phyloP scores from a whole-genome alignment of 2,797 vertebrate genomes.

The Cichlasoma orientale region DNA sequence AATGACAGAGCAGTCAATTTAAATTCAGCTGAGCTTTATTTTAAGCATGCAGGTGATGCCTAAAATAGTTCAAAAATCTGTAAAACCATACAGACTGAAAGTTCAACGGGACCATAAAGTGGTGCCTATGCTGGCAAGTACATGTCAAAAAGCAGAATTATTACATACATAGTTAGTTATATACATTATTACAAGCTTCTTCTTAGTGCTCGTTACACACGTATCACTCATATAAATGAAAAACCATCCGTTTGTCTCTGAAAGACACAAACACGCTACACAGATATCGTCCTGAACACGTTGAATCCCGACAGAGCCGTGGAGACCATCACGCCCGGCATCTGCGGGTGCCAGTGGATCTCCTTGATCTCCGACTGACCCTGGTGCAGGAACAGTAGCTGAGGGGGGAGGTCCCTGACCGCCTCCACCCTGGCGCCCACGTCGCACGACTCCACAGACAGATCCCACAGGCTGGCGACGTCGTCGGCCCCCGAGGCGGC shows the following conservation, averaged over 20 bases:
- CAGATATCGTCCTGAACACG: conserved; percentile 91
- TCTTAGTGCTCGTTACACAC: conserved; percentile 8
- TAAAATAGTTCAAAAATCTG: conserved; percentile 51
- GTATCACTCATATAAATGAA: conserved; percentile 10
- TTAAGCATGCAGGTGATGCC: conserved; percentile 32
- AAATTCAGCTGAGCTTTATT: conserved; percentile 41
- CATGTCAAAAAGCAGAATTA: conserved; percentile 20
- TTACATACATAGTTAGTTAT: conserved; percentile 51
- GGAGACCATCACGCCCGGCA: conserved; percentile 87
- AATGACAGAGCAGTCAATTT: background rate
- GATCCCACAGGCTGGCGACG: conserved; percentile 92
- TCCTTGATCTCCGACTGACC: conserved; percentile 93
- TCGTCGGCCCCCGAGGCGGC: conserved; percentile 89
- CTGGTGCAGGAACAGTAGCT: conserved; percentile 93
- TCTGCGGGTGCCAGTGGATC: conserved; percentile 92
- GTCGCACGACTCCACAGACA: conserved; percentile 89
- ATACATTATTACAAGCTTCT: conserved; percentile 53
- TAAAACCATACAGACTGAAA: conserved; percentile 43
- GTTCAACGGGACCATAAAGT: conserved; percentile 9
- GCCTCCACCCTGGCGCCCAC: conserved; percentile 75
- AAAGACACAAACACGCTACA: conserved; percentile 59
- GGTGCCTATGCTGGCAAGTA: conserved; percentile 6
- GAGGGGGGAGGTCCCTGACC: conserved; percentile 86
- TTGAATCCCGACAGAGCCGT: conserved; percentile 90
- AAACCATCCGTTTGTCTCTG: background rate